phyloP scores from a whole-genome alignment of 1,140 invertebrate species.

The Andrena cerasifolii region DNA sequence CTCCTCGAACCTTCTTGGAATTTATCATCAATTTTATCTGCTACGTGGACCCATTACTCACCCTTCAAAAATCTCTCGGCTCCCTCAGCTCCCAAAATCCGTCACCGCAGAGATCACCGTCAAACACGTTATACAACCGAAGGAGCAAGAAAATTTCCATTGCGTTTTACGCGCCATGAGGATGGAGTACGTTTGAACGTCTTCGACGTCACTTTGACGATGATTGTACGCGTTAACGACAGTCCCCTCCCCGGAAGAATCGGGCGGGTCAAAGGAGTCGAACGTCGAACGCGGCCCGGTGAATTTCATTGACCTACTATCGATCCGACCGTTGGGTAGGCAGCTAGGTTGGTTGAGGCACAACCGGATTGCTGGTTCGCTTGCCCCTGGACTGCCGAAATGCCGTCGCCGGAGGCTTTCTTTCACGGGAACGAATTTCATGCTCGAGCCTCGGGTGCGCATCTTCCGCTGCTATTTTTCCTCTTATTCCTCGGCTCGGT shows the following conservation, averaged over 20 bases:
- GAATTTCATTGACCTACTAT: conserved; percentile 81
- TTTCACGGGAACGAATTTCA: conserved; percentile 30
- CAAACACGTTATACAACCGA: too few relatives aligned
- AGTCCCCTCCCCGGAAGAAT: conserved; percentile 12
- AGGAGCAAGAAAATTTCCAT: too few relatives aligned
- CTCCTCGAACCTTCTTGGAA: too few relatives aligned
- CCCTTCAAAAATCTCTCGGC: too few relatives aligned
- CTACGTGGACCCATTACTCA: too few relatives aligned
- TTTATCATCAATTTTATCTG: too few relatives aligned
- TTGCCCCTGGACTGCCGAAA: conserved; percentile 64
- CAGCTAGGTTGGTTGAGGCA: conserved; percentile 64
- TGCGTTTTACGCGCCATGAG: background rate
- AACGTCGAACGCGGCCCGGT: conserved; percentile 64
- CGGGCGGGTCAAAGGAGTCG: conserved; percentile 55
- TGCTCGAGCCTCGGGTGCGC: background rate
- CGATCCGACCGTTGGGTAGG: conserved; percentile 61
- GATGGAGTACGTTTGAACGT: background rate
- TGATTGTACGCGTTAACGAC: background rate
- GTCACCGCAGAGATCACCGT: too few relatives aligned
- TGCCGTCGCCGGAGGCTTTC: conserved; percentile 30
- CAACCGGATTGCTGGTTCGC: conserved; percentile 67
- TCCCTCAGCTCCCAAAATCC: too few relatives aligned
- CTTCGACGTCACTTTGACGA: background rate
- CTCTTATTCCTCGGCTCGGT: conserved; percentile 38
- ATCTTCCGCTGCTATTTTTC: background rate